These are phyloP conservation scores for Cliona cf. orientalis DNA, from an alignment of 37 sponge, comb jelly and placozoan species.

Conservation along the genomic window DNA sequence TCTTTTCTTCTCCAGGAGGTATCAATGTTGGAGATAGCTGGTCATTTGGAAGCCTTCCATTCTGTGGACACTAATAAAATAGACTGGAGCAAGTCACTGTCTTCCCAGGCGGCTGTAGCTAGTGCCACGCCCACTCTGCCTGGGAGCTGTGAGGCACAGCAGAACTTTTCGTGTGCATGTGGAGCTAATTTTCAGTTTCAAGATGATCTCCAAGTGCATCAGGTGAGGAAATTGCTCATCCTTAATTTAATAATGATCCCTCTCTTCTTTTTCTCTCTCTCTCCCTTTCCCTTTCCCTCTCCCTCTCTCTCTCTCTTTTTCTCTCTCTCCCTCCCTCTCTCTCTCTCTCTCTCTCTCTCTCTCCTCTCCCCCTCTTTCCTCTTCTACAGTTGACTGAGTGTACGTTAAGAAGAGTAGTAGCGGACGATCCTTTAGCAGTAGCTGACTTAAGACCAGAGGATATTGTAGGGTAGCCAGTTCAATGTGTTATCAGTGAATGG, in stretches of 20 bases:
- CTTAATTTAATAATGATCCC: neutral
- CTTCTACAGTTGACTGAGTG: conserved; percentile 52
- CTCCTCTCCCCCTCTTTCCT: too few species aligned
- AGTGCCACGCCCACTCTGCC: too few species aligned
- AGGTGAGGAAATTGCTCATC: conserved; percentile 33
- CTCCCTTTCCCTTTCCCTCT: neutral
- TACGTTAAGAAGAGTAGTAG: conserved; percentile 20
- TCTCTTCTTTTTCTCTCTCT: neutral
- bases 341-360: too few species aligned
- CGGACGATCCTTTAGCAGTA: neutral
- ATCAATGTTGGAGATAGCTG: conserved; percentile 61
- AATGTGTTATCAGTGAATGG: too few species aligned
- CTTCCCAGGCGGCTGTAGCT: conserved; percentile 52
- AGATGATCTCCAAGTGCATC: conserved; percentile 81
- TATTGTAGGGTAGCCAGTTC: too few species aligned
- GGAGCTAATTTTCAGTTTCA: conserved; percentile 59
- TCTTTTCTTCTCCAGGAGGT: conserved; percentile 41
- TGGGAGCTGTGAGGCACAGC: conserved; percentile 1
- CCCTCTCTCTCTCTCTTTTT: too few species aligned
- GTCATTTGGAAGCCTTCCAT: conserved; percentile 73
- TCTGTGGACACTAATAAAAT: conserved; percentile 54
- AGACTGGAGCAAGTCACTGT: conserved; percentile 65
- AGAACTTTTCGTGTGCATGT: conserved; percentile 38
- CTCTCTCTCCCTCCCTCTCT: too few species aligned
- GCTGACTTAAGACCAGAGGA: too few species aligned